These are phyloP conservation scores for Nycticryphes semicollaris DNA, from an alignment of 2,113 vertebrate genomes.

Conservation along the genomic window DNA sequence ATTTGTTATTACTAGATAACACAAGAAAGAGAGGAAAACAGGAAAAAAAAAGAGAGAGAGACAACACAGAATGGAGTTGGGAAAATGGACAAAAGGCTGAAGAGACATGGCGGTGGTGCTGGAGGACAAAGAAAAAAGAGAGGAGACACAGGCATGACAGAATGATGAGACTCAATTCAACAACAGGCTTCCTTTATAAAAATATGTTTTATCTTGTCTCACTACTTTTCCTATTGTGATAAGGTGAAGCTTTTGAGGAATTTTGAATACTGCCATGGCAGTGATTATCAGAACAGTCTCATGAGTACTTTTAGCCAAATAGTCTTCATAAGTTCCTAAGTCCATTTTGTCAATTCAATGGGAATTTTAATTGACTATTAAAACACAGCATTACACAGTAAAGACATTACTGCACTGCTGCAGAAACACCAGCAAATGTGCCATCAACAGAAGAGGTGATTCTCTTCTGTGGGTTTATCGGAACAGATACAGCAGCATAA, in stretches of 20 bases:
- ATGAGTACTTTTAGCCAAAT: constrained; percentile 20
- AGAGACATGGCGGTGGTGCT: not conserved
- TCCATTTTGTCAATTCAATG: constrained; percentile 47
- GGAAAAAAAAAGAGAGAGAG: not conserved
- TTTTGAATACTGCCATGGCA: not conserved
- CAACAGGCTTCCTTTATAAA: not conserved
- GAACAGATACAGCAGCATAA: not conserved
- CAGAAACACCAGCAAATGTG: constrained; percentile 16
- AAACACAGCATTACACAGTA: constrained; percentile 16
- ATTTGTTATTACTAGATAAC: constrained; percentile 5
- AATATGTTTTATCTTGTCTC: not conserved
- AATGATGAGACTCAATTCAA: not conserved
- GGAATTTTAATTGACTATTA: constrained; percentile 54
- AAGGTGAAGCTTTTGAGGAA: not conserved
- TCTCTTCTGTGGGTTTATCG: not conserved
- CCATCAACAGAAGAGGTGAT: not conserved
- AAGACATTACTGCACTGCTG: constrained; percentile 12
- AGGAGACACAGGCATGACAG: not conserved
- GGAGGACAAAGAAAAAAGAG: not conserved
- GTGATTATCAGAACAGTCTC: constrained; percentile 20
- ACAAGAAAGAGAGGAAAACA: not conserved
- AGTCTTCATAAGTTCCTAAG: constrained; percentile 12
- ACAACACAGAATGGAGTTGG: not conserved
- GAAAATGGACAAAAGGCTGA: not conserved
- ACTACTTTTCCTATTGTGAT: not conserved